Percentiles rank a stretch among this genome's conserved stretches.
These are phyloP conservation scores for Thysanoteuthis rhombus DNA, from an alignment of 2,888 invertebrate species.

Conservation along the genomic window DNA sequence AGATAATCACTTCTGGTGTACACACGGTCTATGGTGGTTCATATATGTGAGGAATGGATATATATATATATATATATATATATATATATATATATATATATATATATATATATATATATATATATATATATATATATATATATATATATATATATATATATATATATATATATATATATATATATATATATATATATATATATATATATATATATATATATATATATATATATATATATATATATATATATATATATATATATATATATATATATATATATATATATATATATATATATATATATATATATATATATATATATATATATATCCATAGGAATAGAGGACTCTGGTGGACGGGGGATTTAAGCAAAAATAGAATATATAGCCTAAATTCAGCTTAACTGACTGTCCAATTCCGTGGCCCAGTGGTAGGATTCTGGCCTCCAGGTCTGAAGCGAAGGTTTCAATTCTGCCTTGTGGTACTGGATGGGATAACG, in stretches of 20 bases:
- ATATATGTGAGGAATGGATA: too few relatives aligned
- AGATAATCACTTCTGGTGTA: too few relatives aligned
- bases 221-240: background rate
- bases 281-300: background rate
- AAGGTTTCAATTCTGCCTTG: too few relatives aligned
- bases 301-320: background rate
- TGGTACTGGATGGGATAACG: too few relatives aligned
- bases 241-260: background rate
- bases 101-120: background rate
- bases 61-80: background rate
- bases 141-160: background rate
- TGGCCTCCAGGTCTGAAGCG: too few relatives aligned
- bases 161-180: background rate
- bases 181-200: background rate
- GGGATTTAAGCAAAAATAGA: too few relatives aligned
- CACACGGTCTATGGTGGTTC: too few relatives aligned
- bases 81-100: background rate
- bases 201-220: background rate
- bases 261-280: background rate
- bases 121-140: background rate
- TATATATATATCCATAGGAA: background rate
- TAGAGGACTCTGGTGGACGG: background rate
- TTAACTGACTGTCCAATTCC: too few relatives aligned
- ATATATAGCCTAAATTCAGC: too few relatives aligned
- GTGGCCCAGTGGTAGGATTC: too few relatives aligned